Conservation (phyloP, 1,140 invertebrate genomes). For the Lepidostoma basale region DNA sequence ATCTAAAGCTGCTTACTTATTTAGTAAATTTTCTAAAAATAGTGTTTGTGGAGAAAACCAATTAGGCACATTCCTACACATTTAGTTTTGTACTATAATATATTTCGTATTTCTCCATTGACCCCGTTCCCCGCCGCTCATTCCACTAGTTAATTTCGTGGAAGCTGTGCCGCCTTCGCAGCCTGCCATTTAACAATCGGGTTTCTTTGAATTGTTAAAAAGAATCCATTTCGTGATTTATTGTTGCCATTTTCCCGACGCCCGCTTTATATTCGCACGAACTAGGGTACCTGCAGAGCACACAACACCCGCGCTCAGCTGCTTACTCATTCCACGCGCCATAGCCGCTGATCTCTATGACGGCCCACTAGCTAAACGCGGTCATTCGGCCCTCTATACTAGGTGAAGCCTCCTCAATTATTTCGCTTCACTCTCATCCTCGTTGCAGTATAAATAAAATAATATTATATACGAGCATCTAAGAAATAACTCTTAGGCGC, state of each 20-base stretch:
- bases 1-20: background rate
- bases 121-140: background rate
- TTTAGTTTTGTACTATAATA: background rate
- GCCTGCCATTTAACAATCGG: constrained; percentile 22
- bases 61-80: background rate
- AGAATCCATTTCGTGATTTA: constrained; percentile 41
- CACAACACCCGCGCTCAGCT: background rate
- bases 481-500: background rate
- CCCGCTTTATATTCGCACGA: constrained; percentile 16
- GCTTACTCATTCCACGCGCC: background rate
- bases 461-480: background rate
- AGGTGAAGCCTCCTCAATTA: background rate
- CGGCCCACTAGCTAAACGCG: background rate
- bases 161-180: no score
- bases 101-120: background rate
- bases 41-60: background rate
- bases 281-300: constrained; percentile 12
- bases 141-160: no score
- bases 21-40: background rate
- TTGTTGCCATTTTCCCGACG: constrained; percentile 30
- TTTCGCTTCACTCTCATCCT: no score
- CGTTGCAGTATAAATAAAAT: background rate
- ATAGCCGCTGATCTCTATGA: background rate
- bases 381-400: background rate
- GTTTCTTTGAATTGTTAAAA: constrained; percentile 38